These are phyloP conservation scores for Gila orcuttii DNA, from an alignment of 2,113 vertebrate species.

Conservation along the genomic window DNA sequence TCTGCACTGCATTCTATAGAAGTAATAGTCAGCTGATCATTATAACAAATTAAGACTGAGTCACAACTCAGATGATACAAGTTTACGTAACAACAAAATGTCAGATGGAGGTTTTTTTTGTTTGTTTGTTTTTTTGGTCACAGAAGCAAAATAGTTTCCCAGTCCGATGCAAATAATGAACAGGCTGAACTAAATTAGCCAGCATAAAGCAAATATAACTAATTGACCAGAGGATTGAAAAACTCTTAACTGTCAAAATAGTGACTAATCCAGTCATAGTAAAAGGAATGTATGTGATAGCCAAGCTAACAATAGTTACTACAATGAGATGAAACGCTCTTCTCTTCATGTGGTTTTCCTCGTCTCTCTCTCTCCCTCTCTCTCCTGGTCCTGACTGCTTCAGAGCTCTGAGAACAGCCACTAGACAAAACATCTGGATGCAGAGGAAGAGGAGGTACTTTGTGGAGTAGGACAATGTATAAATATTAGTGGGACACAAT, in stretches of 20 bases:
- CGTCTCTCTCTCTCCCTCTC: background rate
- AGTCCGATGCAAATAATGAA: background rate
- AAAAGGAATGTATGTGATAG: background rate
- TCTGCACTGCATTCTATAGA: no score
- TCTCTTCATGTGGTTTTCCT: background rate
- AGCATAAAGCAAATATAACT: background rate
- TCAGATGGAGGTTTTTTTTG: background rate
- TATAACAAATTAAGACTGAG: no score
- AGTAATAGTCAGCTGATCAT: no score
- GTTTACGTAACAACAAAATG: background rate
- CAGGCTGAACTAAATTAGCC: background rate
- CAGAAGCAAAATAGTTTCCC: background rate
- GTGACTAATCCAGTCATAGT: background rate
- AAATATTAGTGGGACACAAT: background rate
- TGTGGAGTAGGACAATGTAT: background rate
- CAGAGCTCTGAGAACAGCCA: background rate
- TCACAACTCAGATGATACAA: no score
- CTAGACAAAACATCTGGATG: background rate
- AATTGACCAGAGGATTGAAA: background rate
- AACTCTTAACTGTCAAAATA: background rate
- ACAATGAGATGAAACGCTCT: background rate
- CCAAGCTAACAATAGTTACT: background rate
- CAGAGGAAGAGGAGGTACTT: background rate
- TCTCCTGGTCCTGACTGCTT: slow-evolving; percentile 6
- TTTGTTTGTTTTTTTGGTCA: background rate